These are phyloP conservation scores for Neoascia interrupta DNA, from an alignment of 2,888 invertebrate genomes.

Conservation along the genomic window DNA sequence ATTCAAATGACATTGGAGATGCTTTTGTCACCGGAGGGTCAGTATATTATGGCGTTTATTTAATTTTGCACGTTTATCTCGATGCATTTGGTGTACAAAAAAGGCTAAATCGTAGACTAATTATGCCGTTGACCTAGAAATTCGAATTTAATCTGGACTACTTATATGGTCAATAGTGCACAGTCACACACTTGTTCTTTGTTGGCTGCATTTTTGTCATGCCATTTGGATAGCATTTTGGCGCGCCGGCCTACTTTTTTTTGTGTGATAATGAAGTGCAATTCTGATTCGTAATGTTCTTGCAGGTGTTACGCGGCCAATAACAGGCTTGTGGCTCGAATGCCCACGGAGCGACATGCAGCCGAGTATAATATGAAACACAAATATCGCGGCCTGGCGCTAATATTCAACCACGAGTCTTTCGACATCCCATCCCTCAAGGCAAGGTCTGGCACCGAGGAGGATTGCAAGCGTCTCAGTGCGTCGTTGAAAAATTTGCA, in stretches of 20 bases:
- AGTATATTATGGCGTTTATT: slow-evolving; percentile 11
- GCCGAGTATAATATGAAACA: slow-evolving; percentile 93
- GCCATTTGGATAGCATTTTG: slow-evolving; percentile 18
- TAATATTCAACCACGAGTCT: slow-evolving; percentile 94
- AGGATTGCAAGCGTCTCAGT: slow-evolving; percentile 88
- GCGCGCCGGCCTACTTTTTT: slow-evolving; percentile 15
- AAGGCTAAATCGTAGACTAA: slow-evolving; percentile 5
- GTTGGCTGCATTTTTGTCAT: slow-evolving; percentile 3
- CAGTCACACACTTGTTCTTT: not conserved
- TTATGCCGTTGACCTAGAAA: slow-evolving; percentile 44
- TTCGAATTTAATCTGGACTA: too few relatives aligned
- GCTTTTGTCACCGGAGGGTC: slow-evolving; percentile 63
- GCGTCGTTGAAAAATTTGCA: slow-evolving; percentile 84
- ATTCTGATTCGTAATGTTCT: not conserved
- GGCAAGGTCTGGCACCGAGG: slow-evolving; percentile 90
- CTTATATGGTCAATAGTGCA: slow-evolving; percentile 31
- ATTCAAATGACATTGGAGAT: slow-evolving; percentile 58
- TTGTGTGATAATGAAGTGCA: not conserved
- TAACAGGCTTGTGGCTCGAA: slow-evolving; percentile 80
- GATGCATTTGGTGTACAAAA: not conserved
- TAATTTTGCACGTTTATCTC: not conserved
- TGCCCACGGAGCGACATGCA: slow-evolving; percentile 86
- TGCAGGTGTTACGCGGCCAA: slow-evolving; percentile 29
- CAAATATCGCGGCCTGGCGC: slow-evolving; percentile 88
- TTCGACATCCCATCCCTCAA: slow-evolving; percentile 88